These are phyloP conservation scores for Alsophila aescularia DNA, from an alignment of 2,888 invertebrate species.

Conservation along the genomic window DNA sequence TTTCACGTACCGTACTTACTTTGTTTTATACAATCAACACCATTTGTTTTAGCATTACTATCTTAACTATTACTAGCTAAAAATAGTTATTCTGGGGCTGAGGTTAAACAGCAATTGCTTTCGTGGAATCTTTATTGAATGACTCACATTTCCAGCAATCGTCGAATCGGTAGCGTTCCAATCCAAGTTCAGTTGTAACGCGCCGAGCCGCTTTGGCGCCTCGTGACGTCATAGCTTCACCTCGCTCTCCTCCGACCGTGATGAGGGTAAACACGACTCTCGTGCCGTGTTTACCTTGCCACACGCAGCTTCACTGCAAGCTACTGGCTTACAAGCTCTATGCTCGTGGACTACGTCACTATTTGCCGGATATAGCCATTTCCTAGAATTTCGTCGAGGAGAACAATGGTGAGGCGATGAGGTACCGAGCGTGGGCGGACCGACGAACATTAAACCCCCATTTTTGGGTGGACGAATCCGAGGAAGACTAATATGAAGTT, in stretches of 20 bases:
- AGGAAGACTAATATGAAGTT: conserved; percentile 67
- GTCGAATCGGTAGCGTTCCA: conserved; percentile 68
- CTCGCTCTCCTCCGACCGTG: conserved; percentile 40
- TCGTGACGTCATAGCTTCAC: conserved; percentile 69
- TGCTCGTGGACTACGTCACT: conserved; percentile 25
- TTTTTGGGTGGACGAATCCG: conserved; percentile 63
- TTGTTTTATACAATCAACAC: too few species aligned
- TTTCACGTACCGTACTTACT: background rate
- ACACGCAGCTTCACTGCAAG: conserved; percentile 23
- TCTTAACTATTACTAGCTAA: too few species aligned
- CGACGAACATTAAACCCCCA: conserved; percentile 68
- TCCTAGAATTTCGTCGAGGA: conserved; percentile 5
- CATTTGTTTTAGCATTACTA: too few species aligned
- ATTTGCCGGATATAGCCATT: conserved; percentile 14
- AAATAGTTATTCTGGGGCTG: background rate
- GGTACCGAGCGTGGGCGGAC: conserved; percentile 53
- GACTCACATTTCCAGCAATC: conserved; percentile 40
- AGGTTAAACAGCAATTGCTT: background rate
- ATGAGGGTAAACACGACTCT: conserved; percentile 52
- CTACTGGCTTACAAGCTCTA: conserved; percentile 36
- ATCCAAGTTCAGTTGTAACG: conserved; percentile 60
- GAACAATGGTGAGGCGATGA: conserved; percentile 48
- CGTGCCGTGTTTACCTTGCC: conserved; percentile 52
- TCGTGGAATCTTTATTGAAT: conserved; percentile 19
- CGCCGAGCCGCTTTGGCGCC: conserved; percentile 67